Evolutionary conservation across 2,888 invertebrate species (phyloP).

Genomic region (Acanthosepion pharaonis): DNA sequence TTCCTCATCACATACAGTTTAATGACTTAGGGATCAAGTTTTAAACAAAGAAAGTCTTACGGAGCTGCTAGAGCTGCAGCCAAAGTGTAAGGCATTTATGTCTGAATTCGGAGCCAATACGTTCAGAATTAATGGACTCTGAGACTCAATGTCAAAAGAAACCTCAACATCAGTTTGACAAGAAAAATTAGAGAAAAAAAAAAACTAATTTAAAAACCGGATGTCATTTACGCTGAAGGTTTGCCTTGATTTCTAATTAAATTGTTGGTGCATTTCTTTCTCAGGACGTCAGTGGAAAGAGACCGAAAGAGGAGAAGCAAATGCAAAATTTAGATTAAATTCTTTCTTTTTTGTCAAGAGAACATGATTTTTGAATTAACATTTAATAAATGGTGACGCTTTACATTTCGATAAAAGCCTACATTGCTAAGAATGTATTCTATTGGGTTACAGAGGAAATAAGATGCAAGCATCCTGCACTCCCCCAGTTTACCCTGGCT

Average conservation of each 20-base stretch:
- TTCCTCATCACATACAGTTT: too few species aligned
- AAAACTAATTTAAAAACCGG: not conserved
- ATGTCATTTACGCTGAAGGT: not conserved
- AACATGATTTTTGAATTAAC: not conserved
- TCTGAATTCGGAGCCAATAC: too few species aligned
- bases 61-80: too few species aligned
- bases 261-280: slow-evolving; percentile 17
- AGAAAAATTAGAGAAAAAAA: not conserved
- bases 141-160: not conserved
- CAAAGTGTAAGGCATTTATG: too few species aligned
- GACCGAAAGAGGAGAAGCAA: not conserved
- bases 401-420: not conserved
- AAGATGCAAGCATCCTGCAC: not conserved
- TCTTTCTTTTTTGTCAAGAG: not conserved
- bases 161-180: not conserved
- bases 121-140: too few species aligned
- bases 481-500: not conserved
- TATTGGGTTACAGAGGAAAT: not conserved
- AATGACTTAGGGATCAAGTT: too few species aligned
- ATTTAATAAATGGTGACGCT: not conserved
- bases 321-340: slow-evolving; percentile 1
- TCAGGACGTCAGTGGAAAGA: not conserved
- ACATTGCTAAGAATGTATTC: not conserved
- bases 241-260: slow-evolving; percentile 15
- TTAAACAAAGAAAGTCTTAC: too few species aligned